Conservation (phyloP, 2,797 vertebrate genomes). For the Austrolebias charrua region DNA sequence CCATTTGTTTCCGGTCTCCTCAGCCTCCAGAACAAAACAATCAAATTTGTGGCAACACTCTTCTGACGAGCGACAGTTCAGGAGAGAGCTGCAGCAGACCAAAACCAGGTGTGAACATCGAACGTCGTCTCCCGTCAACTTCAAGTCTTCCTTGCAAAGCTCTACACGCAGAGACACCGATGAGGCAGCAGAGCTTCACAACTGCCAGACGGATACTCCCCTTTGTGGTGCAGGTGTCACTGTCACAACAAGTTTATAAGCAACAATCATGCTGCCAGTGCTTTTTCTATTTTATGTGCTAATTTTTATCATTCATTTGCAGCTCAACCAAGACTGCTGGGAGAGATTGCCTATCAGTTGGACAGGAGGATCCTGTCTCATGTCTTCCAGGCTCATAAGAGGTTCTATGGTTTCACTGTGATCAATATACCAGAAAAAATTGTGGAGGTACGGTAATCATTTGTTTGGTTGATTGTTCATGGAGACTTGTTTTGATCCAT, state of each 20-base stretch:
- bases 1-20: constrained; percentile 13
- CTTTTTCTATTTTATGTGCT: neutral
- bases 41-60: constrained; percentile 19
- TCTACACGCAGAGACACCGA: constrained; percentile 1
- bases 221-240: constrained; percentile 38
- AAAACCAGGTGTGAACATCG: constrained; percentile 5
- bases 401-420: constrained; percentile 84
- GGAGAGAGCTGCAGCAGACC: constrained; percentile 29
- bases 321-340: constrained; percentile 71
- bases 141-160: constrained; percentile 6
- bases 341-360: constrained; percentile 85
- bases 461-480: neutral
- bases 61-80: constrained; percentile 50
- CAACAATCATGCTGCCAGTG: neutral
- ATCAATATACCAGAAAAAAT: constrained; percentile 81
- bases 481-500: neutral
- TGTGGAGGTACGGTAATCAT: constrained; percentile 70
- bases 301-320: constrained; percentile 1
- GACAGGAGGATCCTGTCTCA: constrained; percentile 80
- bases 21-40: constrained; percentile 14
- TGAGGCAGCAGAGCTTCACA: constrained; percentile 4
- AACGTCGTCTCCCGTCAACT: constrained; percentile 55
- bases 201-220: neutral
- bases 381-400: constrained; percentile 74
- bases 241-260: neutral